These are phyloP conservation scores for Sericinus montela DNA, from an alignment of 2,888 invertebrate species.

Conservation along the genomic window DNA sequence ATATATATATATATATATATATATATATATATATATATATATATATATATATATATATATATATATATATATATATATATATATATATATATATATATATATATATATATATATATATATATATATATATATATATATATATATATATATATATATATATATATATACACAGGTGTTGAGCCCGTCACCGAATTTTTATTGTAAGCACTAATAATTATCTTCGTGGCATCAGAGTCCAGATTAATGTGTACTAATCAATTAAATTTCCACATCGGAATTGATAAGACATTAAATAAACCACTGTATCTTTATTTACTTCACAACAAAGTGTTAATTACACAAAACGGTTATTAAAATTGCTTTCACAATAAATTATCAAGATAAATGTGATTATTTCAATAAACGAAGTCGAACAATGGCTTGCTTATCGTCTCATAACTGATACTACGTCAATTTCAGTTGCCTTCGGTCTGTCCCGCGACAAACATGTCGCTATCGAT, in stretches of 20 bases:
- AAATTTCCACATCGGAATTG: not conserved
- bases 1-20: too few species aligned
- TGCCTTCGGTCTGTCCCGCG: not conserved
- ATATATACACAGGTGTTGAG: too few species aligned
- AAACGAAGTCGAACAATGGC: not conserved
- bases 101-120: too few species aligned
- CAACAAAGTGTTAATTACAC: not conserved
- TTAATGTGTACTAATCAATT: not conserved
- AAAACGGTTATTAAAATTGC: not conserved
- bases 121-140: too few species aligned
- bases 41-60: too few species aligned
- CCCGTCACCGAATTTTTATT: too few species aligned
- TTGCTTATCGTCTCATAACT: not conserved
- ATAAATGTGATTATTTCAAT: not conserved
- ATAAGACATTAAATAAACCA: not conserved
- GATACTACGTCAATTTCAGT: not conserved
- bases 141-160: too few species aligned
- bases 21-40: too few species aligned
- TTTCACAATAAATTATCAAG: not conserved
- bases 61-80: too few species aligned
- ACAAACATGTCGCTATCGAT: slow-evolving; percentile 10
- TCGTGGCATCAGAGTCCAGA: too few species aligned
- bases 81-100: too few species aligned
- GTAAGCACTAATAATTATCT: too few species aligned
- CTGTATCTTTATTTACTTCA: not conserved